Percentiles rank a stretch among this genome's conserved stretches.
Evolutionary conservation across 2,797 vertebrate species (phyloP).

Genomic region (Miichthys miiuy): DNA sequence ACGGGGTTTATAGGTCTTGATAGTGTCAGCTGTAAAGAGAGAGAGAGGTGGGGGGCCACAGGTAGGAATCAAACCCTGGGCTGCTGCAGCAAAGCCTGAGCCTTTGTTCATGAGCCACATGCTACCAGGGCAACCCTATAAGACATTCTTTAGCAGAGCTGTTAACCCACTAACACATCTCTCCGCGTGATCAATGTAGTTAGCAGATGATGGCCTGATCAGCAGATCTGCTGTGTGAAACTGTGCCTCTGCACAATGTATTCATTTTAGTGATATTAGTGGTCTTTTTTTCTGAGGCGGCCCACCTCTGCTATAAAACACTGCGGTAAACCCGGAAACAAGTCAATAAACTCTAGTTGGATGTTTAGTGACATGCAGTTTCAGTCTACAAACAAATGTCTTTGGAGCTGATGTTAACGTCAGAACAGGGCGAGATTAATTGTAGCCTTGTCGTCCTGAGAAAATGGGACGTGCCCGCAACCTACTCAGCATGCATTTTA

Average conservation of each 20-base stretch:
- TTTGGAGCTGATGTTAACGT: not conserved
- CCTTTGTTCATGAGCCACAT: no score
- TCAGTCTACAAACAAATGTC: not conserved
- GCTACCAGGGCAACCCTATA: not conserved
- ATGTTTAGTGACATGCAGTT: not conserved
- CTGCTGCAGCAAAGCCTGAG: no score
- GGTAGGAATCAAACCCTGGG: no score
- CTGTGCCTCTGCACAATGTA: not conserved
- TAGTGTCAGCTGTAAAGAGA: no score
- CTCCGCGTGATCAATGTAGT: not conserved
- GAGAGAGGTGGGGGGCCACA: no score
- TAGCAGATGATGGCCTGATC: not conserved
- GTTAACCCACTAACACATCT: not conserved
- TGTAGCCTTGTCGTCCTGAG: constrained; percentile 6
- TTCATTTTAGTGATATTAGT: not conserved
- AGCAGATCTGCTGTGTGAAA: not conserved
- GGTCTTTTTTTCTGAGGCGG: not conserved
- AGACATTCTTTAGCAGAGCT: not conserved
- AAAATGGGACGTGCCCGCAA: constrained; percentile 30
- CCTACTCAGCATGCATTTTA: constrained; percentile 49
- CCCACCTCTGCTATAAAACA: not conserved
- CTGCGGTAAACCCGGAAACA: not conserved
- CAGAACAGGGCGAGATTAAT: not conserved
- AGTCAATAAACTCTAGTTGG: not conserved
- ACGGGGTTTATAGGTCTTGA: no score